phyloP scores from a whole-genome alignment of 2,113 vertebrate genomes.

The Falco punctatus region DNA sequence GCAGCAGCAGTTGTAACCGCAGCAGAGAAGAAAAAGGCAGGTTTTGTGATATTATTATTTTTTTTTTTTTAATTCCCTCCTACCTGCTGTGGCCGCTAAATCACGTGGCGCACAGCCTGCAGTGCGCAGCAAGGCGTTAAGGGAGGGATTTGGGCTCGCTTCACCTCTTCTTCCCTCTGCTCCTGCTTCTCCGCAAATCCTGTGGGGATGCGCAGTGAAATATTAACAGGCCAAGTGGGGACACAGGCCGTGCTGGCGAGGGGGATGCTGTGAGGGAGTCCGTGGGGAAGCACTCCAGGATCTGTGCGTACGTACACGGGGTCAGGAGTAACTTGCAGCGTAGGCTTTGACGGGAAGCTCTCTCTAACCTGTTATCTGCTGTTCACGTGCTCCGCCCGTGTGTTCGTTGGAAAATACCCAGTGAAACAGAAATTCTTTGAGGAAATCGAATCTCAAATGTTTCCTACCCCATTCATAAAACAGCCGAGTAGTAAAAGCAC shows the following conservation, averaged over 20 bases:
- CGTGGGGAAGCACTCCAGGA: rapidly evolving
- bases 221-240: background rate
- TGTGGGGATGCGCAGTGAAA: background rate
- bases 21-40: no score
- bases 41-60: background rate
- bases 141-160: background rate
- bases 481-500: background rate
- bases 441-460: background rate
- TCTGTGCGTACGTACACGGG: rapidly evolving
- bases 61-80: no score
- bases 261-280: background rate
- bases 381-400: rapidly evolving
- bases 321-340: rapidly evolving
- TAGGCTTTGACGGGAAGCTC: background rate
- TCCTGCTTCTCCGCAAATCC: background rate
- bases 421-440: background rate
- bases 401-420: background rate
- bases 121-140: background rate
- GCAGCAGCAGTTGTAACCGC: background rate
- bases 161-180: background rate
- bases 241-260: rapidly evolving
- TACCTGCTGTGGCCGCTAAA: no score
- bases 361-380: background rate
- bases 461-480: background rate
- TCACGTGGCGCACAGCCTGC: rapidly evolving